Evolutionary conservation across 2,888 invertebrate species (phyloP), one percentile per base, ranked within the genome.

Genomic region (Sylvicola cinctus): DNA sequence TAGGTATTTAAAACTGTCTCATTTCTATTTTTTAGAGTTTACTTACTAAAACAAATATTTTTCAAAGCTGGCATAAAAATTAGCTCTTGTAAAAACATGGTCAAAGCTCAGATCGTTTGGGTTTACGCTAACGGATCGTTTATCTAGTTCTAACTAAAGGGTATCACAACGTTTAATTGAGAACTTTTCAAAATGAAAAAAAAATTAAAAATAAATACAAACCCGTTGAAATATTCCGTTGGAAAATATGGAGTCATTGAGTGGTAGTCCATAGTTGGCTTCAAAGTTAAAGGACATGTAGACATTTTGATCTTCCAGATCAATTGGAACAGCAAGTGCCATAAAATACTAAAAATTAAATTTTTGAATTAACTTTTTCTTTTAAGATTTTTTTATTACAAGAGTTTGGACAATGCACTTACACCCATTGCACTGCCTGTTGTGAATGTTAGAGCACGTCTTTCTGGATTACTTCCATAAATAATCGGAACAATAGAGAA

Each of bases 21-120:
- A n/a, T n/a, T n/a, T n/a, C n/a, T n/a, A n/a, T n/a, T n/a, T n/a
- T n/a, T n/a, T n/a, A n/a, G n/a, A 13, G 10, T 28, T 5, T 6
- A 20, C 28, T 28, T 28, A 28, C 28, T 28, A 13, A n/a, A 13
- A 28, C n/a, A 28, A 11, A 13, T 28, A 13, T n/a, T n/a, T 13
- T 28, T 28, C 28, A 28, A 28, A 13, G n/a, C n/a, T 28, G 14
- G n/a, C 12, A 28, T 28, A 28, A 28, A 28, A 28, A n/a, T 28
- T 28, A 6, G 28, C n/a, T 28, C 28, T 28, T 13, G 28, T 28
- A 28, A 13, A 28, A 13, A n/a, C 14, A 7, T 5, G 7, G 5
- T n/a, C n/a, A 28, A 28, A 28, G 6, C 28, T n/a, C 6, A n/a
- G n/a, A 13, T 28, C 28, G 6, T 13, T n/a, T 13, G 6, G 28